Percentiles rank a stretch among this genome's conserved stretches.
phyloP scores from a whole-genome alignment of 2,888 invertebrate genomes.

The Lamellibrachia satsuma region DNA sequence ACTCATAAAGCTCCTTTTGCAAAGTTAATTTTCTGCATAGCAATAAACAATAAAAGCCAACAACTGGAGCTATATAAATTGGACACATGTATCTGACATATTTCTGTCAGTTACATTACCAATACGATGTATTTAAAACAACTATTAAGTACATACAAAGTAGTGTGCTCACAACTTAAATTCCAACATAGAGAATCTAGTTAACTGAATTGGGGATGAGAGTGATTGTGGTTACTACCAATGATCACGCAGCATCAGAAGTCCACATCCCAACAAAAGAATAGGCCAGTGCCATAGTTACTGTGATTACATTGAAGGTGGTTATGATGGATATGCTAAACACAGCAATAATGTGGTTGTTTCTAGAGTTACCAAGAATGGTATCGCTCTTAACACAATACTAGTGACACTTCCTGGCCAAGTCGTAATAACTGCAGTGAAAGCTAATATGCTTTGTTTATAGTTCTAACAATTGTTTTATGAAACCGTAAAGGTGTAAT shows the following conservation, averaged over 20 bases:
- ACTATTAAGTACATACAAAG: neutral
- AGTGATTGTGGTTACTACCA: neutral
- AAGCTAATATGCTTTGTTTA: neutral
- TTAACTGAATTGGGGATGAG: neutral
- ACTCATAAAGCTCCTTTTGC: too few species aligned
- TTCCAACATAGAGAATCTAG: neutral
- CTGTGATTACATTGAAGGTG: neutral
- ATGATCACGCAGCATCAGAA: neutral
- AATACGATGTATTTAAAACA: neutral
- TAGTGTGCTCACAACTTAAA: neutral
- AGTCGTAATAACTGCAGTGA: too few species aligned
- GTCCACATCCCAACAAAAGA: neutral
- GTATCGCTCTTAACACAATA: neutral
- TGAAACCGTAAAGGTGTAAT: neutral
- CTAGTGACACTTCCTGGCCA: neutral
- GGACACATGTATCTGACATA: too few species aligned
- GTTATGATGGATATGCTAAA: too few species aligned
- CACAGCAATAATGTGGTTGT: too few species aligned
- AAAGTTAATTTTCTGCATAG: too few species aligned
- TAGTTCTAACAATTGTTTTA: neutral
- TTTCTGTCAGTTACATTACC: neutral
- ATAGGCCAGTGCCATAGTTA: neutral
- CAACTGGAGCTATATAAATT: too few species aligned
- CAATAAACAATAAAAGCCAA: too few species aligned
- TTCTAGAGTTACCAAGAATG: too few species aligned